Percentiles rank a stretch among this genome's conserved stretches.
These are phyloP conservation scores for Uloborus diversus DNA, from an alignment of 1,140 invertebrate species.

Conservation along the genomic window DNA sequence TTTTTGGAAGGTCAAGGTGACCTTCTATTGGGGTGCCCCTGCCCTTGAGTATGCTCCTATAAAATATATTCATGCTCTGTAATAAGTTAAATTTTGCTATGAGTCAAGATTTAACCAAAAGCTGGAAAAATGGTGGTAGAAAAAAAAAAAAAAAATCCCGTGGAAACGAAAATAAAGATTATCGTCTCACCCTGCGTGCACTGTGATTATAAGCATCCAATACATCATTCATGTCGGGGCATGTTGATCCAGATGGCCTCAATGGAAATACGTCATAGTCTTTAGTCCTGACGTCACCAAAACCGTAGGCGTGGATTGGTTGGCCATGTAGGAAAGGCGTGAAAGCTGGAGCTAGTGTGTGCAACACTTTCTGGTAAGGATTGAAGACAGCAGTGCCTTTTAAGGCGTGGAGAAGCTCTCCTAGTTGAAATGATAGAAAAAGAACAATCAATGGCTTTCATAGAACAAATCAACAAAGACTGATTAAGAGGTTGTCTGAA, in stretches of 20 bases:
- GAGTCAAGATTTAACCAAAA: too few species aligned
- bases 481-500: too few species aligned
- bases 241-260: slow-evolving; percentile 35
- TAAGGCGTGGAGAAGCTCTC: slow-evolving; percentile 62
- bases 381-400: slow-evolving; percentile 48
- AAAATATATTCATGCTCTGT: too few species aligned
- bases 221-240: slow-evolving; percentile 27
- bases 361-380: slow-evolving; percentile 53
- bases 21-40: too few species aligned
- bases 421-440: slow-evolving; percentile 42
- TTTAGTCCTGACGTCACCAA: slow-evolving; percentile 41
- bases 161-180: too few species aligned
- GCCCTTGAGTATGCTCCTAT: too few species aligned
- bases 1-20: too few species aligned
- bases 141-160: too few species aligned
- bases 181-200: slow-evolving; percentile 49
- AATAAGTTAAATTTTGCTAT: too few species aligned
- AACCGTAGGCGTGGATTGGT: slow-evolving; percentile 45
- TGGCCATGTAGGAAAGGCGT: slow-evolving; percentile 38
- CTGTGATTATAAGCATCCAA: slow-evolving; percentile 45
- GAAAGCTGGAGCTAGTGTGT: slow-evolving; percentile 35
- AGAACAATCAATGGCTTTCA: neutral
- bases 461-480: too few species aligned
- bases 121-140: too few species aligned
- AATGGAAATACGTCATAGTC: slow-evolving; percentile 50